phyloP scores from a whole-genome alignment of 2,113 vertebrate genomes.

The Phrynosoma platyrhinos region DNA sequence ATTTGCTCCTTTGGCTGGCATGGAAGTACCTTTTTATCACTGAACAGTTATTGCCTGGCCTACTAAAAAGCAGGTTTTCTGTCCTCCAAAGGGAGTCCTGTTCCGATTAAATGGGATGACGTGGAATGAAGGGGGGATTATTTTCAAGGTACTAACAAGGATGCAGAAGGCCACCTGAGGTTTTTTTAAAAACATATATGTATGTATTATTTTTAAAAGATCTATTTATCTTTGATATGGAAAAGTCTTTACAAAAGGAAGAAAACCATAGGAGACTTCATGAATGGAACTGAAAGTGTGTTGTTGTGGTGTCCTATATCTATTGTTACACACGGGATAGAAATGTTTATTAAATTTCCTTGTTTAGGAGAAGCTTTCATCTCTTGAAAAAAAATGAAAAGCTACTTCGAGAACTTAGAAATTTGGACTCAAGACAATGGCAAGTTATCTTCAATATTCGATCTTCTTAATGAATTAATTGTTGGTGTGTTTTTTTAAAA shows the following conservation, averaged over 20 bases:
- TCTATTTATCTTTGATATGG: slow-evolving; percentile 62
- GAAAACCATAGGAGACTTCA: slow-evolving; percentile 50
- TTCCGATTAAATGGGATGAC: slow-evolving; percentile 23
- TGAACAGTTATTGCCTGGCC: slow-evolving; percentile 15
- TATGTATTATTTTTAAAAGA: slow-evolving; percentile 51
- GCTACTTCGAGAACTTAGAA: slow-evolving; percentile 95
- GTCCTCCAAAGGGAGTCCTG: slow-evolving; percentile 14
- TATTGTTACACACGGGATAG: slow-evolving; percentile 62
- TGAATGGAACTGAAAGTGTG: slow-evolving; percentile 56
- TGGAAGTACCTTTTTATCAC: slow-evolving; percentile 36
- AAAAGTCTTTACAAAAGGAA: slow-evolving; percentile 60
- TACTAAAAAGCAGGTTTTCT: slow-evolving; percentile 3
- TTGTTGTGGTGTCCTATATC: slow-evolving; percentile 58
- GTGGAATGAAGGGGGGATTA: slow-evolving; percentile 34
- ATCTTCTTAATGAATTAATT: slow-evolving; percentile 8
- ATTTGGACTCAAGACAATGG: slow-evolving; percentile 98
- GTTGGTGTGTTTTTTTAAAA: slow-evolving; percentile 21
- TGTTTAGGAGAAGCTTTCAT: slow-evolving; percentile 94
- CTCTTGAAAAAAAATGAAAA: slow-evolving; percentile 98
- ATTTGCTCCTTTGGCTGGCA: slow-evolving; percentile 9
- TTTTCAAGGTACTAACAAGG: slow-evolving; percentile 5
- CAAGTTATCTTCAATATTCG: slow-evolving; percentile 71
- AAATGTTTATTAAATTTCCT: slow-evolving; percentile 72
- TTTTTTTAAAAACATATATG: slow-evolving; percentile 34
- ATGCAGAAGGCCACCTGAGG: slow-evolving; percentile 21